Evolutionary conservation across 1,140 invertebrate species (phyloP).

Genomic region (Zeugodacus cucurbitae): DNA sequence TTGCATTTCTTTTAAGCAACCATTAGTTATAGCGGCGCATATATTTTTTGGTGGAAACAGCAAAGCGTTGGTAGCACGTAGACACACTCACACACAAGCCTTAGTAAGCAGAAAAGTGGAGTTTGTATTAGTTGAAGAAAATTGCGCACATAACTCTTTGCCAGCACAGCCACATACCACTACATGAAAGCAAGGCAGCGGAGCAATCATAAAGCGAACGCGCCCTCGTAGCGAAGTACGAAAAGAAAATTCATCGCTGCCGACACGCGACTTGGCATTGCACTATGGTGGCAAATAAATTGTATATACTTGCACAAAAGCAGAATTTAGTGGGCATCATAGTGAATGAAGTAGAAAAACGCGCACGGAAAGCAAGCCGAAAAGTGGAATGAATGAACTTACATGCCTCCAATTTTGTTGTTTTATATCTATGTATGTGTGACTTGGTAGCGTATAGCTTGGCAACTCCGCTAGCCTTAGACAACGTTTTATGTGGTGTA

Average conservation of each 20-base stretch:
- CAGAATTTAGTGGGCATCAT: neutral
- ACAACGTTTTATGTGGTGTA: neutral
- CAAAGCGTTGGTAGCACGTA: too few relatives aligned
- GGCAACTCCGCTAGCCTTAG: neutral
- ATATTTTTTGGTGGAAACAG: neutral
- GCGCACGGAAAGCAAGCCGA: neutral
- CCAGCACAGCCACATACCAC: neutral
- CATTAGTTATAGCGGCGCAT: neutral
- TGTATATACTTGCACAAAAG: neutral
- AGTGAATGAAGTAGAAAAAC: neutral
- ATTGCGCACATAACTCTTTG: slow-evolving; percentile 3
- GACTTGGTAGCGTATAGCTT: neutral
- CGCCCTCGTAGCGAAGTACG: neutral
- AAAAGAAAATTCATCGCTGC: neutral
- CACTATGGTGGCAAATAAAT: neutral
- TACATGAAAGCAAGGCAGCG: neutral
- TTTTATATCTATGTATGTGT: neutral
- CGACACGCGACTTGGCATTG: neutral
- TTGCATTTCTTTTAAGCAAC: neutral
- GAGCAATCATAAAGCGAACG: neutral
- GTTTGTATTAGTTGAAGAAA: slow-evolving; percentile 26
- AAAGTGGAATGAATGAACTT: neutral
- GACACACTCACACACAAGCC: too few relatives aligned
- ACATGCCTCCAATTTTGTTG: neutral
- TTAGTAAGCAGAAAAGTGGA: neutral